Evolutionary conservation across 2,888 invertebrate species (phyloP), one percentile per base, ranked within the genome.

Genomic region (Eupithecia pulchellata): DNA sequence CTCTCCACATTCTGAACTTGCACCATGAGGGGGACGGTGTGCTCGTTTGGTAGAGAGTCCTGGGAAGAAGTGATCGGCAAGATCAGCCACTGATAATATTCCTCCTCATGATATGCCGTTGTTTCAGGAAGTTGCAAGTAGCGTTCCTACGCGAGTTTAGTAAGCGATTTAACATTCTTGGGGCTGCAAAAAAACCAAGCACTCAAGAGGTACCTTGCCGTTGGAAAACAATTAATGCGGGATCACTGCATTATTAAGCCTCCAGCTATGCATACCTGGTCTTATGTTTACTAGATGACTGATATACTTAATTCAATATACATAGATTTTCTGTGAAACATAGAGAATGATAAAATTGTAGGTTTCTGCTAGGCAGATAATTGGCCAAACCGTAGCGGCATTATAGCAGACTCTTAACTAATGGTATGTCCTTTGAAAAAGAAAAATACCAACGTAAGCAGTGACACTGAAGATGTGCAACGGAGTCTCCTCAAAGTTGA

Each of bases 1-100:
- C 95, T 95, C 69, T 95, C 95, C 70, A 95, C 88, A 80, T 96
- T 96, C 25, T 89, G 87, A 1, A 96, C 95, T 89, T 95, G 90
- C 1, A 96, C 91, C 84, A 95, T 93, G 72, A 94, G 83, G 0
- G 91, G 90, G 3, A 92, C 91, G 9, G 90, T 87, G 75, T 92
- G 90, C 47, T 77, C 82, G 79, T 95, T 93, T 27, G 88, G 84
- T 0, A 83, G 78, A 14, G 94, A 90, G 77, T 95, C 93, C 95
- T 95, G 4, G 42, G 42, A 20, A 47, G n/a, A 47, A 9, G 42
- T 9, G 20, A 20, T 47, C 42, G n/a, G 17, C 8, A n/a, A 8
- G 17, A n/a, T n/a, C 42, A 42, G 42, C 1, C 2, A 42, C 42
- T 42, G n/a, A n/a, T n/a, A 42, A n/a, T 42, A 36, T 3, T 14